Base-by-base conservation (phyloP, 1,140 invertebrate genomes). In the Zaprionus nigranus region DNA sequence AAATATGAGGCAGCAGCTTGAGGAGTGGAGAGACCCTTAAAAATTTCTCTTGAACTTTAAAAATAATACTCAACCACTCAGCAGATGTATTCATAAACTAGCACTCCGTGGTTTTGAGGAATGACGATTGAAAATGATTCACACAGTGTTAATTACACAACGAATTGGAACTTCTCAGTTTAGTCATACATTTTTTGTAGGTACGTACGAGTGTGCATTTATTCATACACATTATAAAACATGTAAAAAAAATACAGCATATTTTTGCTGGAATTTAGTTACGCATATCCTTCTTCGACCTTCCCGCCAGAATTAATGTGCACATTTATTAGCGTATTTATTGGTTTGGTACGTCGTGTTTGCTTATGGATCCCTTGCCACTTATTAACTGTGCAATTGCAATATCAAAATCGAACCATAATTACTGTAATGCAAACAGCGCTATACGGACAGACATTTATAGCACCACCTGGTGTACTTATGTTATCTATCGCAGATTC, bases 381-480 rank as follows among this genome's bases (percentile, higher is more conserved):
- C n/a, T 65, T 66, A 72, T 72, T 59, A 40, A 58, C 24, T 59
- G 26, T 40, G n/a, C 13, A 59, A 64, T 71, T 58, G 40, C 43
- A 11, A 26, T 51, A 72, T 65, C 68, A 36, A 57, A 57, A 64
- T 46, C 38, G 51, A 56, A 5, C 36, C 43, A 56, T 64, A 71
- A 71, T 71, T 71, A 30, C 26, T 17, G 17, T 20, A 28, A 34
- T 51, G 54, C 69, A 71, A 26, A 43, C 20, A 26, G 17, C 15
- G 20, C 34, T 64, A n/a, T 13, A 58, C 9, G 20, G 24, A 34
- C 43, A 3, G 17, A 17, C 54, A 43, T 78, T 83, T 85, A 84
- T 84, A 51, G 70, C 65, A 64, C 82, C 75, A 78, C 12, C 7
- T 71, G 71, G 82, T 62, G 43, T 63, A 75, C 67, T 85, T 84